Conservation (phyloP, 2,888 invertebrate genomes). For the Callimorpha dominula region DNA sequence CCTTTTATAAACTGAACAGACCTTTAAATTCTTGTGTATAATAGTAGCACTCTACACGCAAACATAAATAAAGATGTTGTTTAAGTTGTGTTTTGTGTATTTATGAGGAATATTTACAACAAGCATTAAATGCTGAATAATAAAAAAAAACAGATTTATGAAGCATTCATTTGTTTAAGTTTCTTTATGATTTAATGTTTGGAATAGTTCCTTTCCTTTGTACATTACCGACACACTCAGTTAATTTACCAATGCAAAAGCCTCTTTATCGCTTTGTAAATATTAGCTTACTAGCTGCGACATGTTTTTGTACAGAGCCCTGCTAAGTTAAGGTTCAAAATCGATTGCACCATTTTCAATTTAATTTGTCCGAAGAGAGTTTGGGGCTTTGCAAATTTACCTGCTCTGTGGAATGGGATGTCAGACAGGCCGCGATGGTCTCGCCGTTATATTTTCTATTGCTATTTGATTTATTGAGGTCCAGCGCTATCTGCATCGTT, state of each 20-base stretch:
- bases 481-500: conserved; percentile 13
- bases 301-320: conserved; percentile 39
- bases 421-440: conserved; percentile 55
- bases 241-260: conserved; percentile 51
- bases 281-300: conserved; percentile 42
- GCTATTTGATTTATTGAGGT: conserved; percentile 37
- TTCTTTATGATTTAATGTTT: conserved; percentile 52
- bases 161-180: conserved; percentile 36
- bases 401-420: conserved; percentile 67
- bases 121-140: conserved; percentile 6
- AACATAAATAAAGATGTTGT: background rate
- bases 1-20: background rate
- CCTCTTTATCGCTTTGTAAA: conserved; percentile 58
- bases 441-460: conserved; percentile 53
- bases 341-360: conserved; percentile 57
- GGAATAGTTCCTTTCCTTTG: conserved; percentile 60
- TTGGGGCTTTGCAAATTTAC: conserved; percentile 75
- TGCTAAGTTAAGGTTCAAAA: conserved; percentile 58
- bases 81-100: background rate
- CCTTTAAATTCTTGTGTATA: background rate
- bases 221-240: conserved; percentile 62
- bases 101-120: background rate
- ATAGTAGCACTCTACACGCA: background rate
- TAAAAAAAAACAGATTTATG: conserved; percentile 21
- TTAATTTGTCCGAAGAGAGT: conserved; percentile 59